A percentile compares a stretch with the other conserved stretches of the same genome.
These are phyloP conservation scores for Esox masquinongy DNA, from an alignment of 2,797 vertebrate species.

Conservation along the genomic window DNA sequence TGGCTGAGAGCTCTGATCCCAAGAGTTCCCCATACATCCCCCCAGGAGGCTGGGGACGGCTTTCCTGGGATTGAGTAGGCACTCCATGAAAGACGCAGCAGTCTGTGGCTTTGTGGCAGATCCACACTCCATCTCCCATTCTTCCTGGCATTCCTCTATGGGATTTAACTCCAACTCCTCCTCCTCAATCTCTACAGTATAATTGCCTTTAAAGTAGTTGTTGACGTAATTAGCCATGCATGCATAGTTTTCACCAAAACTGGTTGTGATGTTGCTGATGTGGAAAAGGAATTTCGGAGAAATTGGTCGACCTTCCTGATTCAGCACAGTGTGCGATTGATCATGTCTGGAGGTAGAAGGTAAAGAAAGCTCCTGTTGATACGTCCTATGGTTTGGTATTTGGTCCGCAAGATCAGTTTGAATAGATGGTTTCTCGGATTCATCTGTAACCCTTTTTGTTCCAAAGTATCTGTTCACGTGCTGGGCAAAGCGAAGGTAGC, in stretches of 20 bases:
- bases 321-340: constrained; percentile 7
- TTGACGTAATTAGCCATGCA: constrained; percentile 69
- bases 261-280: constrained; percentile 54
- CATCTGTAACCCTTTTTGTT: constrained; percentile 53
- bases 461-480: constrained; percentile 76
- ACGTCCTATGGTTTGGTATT: neutral
- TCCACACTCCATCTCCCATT: neutral
- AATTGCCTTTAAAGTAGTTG: constrained; percentile 63
- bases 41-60: constrained; percentile 59
- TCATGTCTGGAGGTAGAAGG: constrained; percentile 25
- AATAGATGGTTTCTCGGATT: constrained; percentile 5
- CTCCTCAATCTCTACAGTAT: constrained; percentile 34
- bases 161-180: constrained; percentile 1
- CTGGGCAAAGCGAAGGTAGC: constrained; percentile 62
- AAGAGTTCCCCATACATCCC: constrained; percentile 36
- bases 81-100: constrained; percentile 57
- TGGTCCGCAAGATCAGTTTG: constrained; percentile 1
- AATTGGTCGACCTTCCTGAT: constrained; percentile 13
- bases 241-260: constrained; percentile 65
- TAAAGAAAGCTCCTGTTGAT: constrained; percentile 14
- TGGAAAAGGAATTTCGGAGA: constrained; percentile 62
- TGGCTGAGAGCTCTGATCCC: constrained; percentile 18
- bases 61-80: constrained; percentile 52
- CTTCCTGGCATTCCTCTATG: neutral
- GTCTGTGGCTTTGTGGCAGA: constrained; percentile 24